phyloP scores from a whole-genome alignment of 2,113 vertebrate species.

The Cercopithecus mona region DNA sequence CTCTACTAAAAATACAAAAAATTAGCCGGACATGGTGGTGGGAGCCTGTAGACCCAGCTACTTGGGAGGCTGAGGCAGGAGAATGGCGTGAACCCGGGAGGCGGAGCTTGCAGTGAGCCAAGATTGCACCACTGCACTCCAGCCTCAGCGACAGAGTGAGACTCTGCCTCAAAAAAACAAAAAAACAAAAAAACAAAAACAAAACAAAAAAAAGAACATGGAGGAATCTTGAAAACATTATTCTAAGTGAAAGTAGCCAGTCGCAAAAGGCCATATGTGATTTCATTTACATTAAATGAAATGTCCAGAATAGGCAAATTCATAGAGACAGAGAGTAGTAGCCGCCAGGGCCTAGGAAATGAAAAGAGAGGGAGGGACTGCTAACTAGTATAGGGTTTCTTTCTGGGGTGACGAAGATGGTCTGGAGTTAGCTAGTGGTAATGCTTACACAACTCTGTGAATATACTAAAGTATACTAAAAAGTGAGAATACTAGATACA shows the following conservation, averaged over 20 bases:
- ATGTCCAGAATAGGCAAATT: neutral
- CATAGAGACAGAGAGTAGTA: neutral
- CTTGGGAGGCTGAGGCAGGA: no score
- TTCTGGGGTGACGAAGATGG: neutral
- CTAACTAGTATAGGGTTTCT: neutral
- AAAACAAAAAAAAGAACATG: neutral
- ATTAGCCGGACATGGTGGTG: no score
- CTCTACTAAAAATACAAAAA: no score
- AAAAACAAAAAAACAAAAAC: neutral
- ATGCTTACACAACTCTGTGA: neutral
- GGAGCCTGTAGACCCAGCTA: no score
- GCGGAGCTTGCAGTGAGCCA: no score
- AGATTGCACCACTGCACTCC: no score
- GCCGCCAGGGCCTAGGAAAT: neutral
- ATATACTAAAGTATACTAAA: neutral
- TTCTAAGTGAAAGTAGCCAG: neutral
- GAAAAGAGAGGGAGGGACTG: neutral
- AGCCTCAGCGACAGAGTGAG: accelerated
- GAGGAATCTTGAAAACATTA: neutral
- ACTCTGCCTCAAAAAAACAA: no score
- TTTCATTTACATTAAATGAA: constrained; percentile 13
- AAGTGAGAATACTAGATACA: neutral
- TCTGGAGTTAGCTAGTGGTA: neutral
- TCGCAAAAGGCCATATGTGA: neutral
- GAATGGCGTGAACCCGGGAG: no score